Evolutionary conservation across 1,140 invertebrate species (phyloP).

Genomic region (Tetranychus urticae): DNA sequence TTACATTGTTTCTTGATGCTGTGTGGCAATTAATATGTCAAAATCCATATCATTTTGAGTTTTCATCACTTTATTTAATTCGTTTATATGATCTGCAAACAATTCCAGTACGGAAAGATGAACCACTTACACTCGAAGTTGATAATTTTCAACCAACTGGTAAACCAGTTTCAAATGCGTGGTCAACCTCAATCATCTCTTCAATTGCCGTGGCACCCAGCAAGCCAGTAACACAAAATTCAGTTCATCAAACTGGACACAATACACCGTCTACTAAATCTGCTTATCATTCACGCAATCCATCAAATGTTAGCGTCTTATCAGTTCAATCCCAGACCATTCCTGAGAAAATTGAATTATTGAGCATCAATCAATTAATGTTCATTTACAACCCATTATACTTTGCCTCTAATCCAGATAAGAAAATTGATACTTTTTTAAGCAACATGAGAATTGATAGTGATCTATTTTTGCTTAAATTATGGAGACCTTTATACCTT

Average conservation of each 20-base stretch:
- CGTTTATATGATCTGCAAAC: conserved; percentile 53
- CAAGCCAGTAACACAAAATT: not conserved
- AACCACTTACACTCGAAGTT: not conserved
- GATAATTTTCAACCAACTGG: no score
- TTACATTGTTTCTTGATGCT: conserved; percentile 57
- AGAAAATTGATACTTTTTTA: not conserved
- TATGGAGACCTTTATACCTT: conserved; percentile 8
- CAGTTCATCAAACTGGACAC: not conserved
- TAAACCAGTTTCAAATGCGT: not conserved
- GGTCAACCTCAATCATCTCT: not conserved
- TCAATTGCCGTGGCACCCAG: not conserved
- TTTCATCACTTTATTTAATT: conserved; percentile 73
- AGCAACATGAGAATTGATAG: not conserved
- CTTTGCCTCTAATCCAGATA: not conserved
- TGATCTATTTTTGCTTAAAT: conserved; percentile 1
- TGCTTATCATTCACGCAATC: not conserved
- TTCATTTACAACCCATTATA: conserved; percentile 3
- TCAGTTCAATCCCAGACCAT: not conserved
- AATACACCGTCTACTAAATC: not conserved
- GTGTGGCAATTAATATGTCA: conserved; percentile 72
- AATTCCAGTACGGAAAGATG: not conserved
- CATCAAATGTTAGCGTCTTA: not conserved
- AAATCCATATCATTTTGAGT: conserved; percentile 65
- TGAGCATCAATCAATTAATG: not conserved
- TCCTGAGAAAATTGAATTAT: not conserved